These are phyloP conservation scores for Agrochola lychnidis DNA, from an alignment of 2,888 invertebrate genomes.

Conservation along the genomic window DNA sequence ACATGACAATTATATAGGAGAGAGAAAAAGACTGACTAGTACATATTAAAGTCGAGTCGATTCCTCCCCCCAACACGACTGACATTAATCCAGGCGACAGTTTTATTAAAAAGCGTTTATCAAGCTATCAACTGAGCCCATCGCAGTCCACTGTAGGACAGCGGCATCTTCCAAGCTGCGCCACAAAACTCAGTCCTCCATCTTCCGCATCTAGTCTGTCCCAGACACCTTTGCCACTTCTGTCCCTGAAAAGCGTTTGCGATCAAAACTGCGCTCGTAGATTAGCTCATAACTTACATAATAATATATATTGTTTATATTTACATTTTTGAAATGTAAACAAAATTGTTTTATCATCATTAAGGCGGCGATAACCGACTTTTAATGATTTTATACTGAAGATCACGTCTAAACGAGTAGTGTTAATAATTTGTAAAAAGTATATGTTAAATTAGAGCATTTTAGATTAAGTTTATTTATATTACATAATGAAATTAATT, in stretches of 20 bases:
- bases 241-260: not conserved
- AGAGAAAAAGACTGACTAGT: slow-evolving; percentile 5
- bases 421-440: too few relatives aligned
- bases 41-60: slow-evolving; percentile 2
- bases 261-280: not conserved
- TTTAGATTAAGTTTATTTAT: too few relatives aligned
- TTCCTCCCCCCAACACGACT: not conserved
- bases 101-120: not conserved
- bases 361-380: too few relatives aligned
- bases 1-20: not conserved
- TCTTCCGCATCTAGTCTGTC: not conserved
- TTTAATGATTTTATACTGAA: too few relatives aligned
- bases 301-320: not conserved
- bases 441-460: too few relatives aligned
- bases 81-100: not conserved
- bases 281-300: too few relatives aligned
- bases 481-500: too few relatives aligned
- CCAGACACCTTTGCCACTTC: not conserved
- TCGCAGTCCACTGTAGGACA: not conserved
- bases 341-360: not conserved
- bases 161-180: not conserved
- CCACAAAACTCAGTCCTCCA: not conserved
- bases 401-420: too few relatives aligned
- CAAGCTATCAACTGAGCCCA: not conserved
- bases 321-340: too few relatives aligned